A percentile compares a stretch with the other conserved stretches of the same genome.
Evolutionary conservation across 2,113 vertebrate genomes (phyloP).

Genomic region (Pedionomus torquatus): DNA sequence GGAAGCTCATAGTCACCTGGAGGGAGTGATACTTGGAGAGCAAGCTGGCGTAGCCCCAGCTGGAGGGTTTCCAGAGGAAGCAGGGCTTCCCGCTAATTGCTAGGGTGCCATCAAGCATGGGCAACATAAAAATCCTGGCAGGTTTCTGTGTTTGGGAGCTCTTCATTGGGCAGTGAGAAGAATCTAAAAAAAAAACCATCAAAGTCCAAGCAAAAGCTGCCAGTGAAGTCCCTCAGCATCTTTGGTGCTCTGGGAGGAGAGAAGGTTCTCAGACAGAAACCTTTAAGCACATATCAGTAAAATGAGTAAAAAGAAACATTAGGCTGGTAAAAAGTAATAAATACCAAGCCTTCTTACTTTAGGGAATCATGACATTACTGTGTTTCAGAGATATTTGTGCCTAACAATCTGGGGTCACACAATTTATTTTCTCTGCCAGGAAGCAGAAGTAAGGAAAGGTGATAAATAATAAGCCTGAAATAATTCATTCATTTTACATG

Average conservation of each 20-base stretch:
- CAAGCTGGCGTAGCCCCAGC: not conserved
- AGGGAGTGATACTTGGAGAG: not conserved
- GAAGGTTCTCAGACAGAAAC: not conserved
- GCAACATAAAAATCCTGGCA: not conserved
- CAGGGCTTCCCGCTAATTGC: not conserved
- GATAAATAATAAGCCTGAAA: not conserved
- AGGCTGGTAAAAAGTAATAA: not conserved
- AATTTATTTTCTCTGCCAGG: not conserved
- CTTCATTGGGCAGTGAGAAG: not conserved
- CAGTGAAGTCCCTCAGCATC: not conserved
- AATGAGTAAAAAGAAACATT: not conserved
- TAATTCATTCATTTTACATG: not conserved
- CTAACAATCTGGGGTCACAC: not conserved
- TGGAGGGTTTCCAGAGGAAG: conserved; percentile 14
- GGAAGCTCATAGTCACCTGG: not conserved
- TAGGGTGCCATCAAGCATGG: not conserved
- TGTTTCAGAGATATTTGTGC: not conserved
- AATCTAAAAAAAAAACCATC: not conserved
- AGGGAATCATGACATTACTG: not conserved
- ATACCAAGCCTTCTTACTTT: not conserved
- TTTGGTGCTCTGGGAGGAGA: not conserved
- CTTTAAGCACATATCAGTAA: not conserved
- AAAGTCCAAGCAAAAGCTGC: not conserved
- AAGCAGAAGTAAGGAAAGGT: not conserved
- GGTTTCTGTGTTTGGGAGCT: not conserved